These are phyloP conservation scores for Heterohyrax brucei DNA, from an alignment of 2,797 vertebrate genomes.

Conservation along the genomic window DNA sequence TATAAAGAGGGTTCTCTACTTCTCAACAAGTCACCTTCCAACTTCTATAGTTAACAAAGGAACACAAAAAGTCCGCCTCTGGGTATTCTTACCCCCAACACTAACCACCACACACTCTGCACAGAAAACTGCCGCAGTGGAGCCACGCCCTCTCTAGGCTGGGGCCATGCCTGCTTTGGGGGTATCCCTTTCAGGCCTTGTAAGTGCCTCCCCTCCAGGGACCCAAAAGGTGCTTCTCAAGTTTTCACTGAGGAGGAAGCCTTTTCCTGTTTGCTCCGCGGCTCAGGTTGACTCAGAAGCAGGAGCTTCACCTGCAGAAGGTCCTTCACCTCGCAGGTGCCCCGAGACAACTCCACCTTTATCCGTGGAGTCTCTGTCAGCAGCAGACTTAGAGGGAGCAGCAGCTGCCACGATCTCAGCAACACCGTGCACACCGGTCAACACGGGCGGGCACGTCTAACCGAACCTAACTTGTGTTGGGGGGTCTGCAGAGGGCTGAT, in stretches of 20 bases:
- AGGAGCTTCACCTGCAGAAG: neutral
- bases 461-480: neutral
- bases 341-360: neutral
- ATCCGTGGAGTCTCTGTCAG: neutral
- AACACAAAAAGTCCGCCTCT: neutral
- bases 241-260: neutral
- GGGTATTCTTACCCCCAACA: accelerated
- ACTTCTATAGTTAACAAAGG: neutral
- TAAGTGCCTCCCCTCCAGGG: neutral
- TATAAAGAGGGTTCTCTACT: accelerated
- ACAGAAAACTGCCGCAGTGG: neutral
- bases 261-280: neutral
- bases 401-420: neutral
- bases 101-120: neutral
- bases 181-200: no score
- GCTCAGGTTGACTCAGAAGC: neutral
- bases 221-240: neutral
- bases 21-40: neutral
- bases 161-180: accelerated
- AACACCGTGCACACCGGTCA: accelerated
- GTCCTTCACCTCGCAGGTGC: neutral
- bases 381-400: neutral
- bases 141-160: accelerated
- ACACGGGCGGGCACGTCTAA: accelerated
- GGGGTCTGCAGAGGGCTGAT: neutral